Conservation (phyloP, 2,888 invertebrate genomes). For the Mythimna albipuncta region DNA sequence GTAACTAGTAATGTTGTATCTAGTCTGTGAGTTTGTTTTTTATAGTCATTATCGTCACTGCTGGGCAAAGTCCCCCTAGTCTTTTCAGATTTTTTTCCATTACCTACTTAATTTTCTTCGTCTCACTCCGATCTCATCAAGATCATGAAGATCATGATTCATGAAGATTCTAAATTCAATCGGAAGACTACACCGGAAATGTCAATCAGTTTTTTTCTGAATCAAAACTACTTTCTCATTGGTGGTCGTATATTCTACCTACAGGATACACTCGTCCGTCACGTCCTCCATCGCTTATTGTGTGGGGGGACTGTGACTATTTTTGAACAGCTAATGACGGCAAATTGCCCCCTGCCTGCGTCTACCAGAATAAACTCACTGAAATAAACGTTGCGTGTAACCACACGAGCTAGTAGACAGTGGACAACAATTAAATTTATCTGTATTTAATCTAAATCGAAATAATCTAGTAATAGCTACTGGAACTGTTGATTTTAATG, state of each 20-base stretch:
- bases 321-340: constrained; percentile 81
- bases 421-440: constrained; percentile 35
- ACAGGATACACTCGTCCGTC: constrained; percentile 62
- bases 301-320: constrained; percentile 80
- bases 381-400: constrained; percentile 75
- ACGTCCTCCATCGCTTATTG: constrained; percentile 77
- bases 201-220: constrained; percentile 19
- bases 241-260: constrained; percentile 26
- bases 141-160: too few species aligned
- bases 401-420: constrained; percentile 37
- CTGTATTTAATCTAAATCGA: constrained; percentile 33
- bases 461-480: constrained; percentile 20
- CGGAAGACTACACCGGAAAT: constrained; percentile 5
- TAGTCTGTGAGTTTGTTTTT: neutral
- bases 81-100: too few species aligned
- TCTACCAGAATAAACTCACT: constrained; percentile 77
- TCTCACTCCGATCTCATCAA: neutral
- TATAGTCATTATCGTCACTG: too few species aligned
- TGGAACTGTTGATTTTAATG: constrained; percentile 9
- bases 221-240: constrained; percentile 23
- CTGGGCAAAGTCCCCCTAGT: too few species aligned
- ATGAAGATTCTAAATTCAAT: constrained; percentile 18
- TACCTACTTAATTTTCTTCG: neutral
- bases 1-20: neutral
- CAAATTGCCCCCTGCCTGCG: constrained; percentile 80